These are phyloP conservation scores for Lagodon rhomboides DNA, from an alignment of 2,797 vertebrate genomes.

Conservation along the genomic window DNA sequence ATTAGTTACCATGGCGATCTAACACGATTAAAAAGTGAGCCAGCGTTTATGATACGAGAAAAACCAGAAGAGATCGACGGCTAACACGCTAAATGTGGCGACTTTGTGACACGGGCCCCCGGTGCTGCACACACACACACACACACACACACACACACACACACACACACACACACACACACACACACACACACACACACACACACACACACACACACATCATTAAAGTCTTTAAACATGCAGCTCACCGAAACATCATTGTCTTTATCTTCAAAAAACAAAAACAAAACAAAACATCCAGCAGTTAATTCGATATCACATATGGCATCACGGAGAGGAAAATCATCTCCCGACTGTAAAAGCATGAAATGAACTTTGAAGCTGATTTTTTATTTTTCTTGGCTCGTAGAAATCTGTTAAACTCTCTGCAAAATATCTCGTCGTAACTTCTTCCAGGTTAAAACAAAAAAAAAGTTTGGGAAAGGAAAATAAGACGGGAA, in stretches of 20 bases:
- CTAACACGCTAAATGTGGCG: neutral
- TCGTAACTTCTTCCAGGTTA: neutral
- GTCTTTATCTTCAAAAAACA: constrained; percentile 24
- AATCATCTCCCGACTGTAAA: neutral
- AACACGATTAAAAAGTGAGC: neutral
- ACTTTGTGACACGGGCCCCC: constrained; percentile 4
- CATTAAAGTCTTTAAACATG: neutral
- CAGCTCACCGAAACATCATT: constrained; percentile 23
- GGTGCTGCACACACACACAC: constrained; percentile 14
- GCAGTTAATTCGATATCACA: constrained; percentile 36
- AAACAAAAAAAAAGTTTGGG: neutral
- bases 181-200: constrained; percentile 7
- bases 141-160: constrained; percentile 21
- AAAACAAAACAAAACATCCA: constrained; percentile 38
- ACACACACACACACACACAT: constrained; percentile 17
- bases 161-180: constrained; percentile 20
- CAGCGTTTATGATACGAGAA: neutral
- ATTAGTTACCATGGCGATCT: neutral
- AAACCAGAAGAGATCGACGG: neutral
- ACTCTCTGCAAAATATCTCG: neutral
- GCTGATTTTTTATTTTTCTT: neutral
- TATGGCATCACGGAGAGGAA: constrained; percentile 1
- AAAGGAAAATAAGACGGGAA: neutral
- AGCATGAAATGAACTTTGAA: neutral
- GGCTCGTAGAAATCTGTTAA: constrained; percentile 8